A percentile compares a stretch with the other conserved stretches of the same genome.
phyloP scores from a whole-genome alignment of 2,113 vertebrate genomes.

The Vireo altiloquus region DNA sequence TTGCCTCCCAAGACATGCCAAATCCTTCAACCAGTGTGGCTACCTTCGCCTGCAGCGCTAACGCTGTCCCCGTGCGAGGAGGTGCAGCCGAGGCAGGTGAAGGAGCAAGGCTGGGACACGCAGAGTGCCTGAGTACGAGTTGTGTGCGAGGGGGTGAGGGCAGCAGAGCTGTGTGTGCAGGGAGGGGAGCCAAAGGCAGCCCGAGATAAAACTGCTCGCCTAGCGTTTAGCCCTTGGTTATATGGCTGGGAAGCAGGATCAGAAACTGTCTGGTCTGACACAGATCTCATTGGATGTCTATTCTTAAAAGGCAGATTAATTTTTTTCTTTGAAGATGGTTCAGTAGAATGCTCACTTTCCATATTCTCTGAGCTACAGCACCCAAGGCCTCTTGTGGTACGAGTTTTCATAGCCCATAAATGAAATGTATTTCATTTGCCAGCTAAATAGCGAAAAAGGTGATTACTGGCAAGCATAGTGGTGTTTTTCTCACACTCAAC shows the following conservation, averaged over 20 bases:
- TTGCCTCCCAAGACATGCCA: neutral
- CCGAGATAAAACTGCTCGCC: neutral
- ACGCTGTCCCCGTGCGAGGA: fast-evolving
- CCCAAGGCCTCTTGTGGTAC: neutral
- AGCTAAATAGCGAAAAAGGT: neutral
- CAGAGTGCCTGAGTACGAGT: neutral
- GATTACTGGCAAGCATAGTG: neutral
- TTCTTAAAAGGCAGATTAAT: neutral
- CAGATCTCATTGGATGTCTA: neutral
- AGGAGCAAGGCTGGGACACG: fast-evolving
- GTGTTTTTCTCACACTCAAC: neutral
- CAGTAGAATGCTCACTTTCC: neutral
- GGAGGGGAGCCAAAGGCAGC: neutral
- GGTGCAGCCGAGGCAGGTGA: neutral
- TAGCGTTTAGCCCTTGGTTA: neutral
- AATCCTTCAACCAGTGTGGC: fast-evolving
- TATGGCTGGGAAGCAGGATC: neutral
- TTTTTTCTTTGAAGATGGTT: neutral
- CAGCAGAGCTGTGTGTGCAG: neutral
- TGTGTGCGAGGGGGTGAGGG: fast-evolving
- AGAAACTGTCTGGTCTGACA: neutral
- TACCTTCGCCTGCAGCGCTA: fast-evolving
- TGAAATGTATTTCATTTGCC: neutral
- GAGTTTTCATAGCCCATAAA: neutral
- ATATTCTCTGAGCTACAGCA: neutral